Conservation (phyloP, 2,888 invertebrate species). For the Drosophila atroscutellata region DNA sequence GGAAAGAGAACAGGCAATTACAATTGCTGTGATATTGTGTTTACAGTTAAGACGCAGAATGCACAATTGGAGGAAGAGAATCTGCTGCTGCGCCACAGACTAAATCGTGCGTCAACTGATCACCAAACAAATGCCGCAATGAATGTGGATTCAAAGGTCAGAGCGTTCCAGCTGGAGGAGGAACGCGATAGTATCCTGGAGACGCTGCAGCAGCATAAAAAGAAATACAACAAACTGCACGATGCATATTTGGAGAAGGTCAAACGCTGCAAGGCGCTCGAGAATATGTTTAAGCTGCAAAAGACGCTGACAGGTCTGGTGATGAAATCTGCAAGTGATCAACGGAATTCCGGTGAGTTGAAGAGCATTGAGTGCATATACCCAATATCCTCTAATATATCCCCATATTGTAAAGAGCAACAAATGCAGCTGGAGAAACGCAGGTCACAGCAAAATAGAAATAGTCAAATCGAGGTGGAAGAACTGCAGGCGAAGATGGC, state of each 20-base stretch:
- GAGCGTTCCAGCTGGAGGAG: conserved; percentile 73
- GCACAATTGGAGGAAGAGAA: conserved; percentile 77
- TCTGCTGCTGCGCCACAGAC: conserved; percentile 68
- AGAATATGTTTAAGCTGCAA: conserved; percentile 79
- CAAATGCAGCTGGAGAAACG: conserved; percentile 53
- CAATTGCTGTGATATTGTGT: neutral
- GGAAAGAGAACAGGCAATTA: neutral
- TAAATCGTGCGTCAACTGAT: conserved; percentile 63
- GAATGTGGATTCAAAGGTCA: conserved; percentile 77
- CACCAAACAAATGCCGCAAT: conserved; percentile 65
- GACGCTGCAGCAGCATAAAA: conserved; percentile 76
- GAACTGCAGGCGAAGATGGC: conserved; percentile 54
- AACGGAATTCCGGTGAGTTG: conserved; percentile 53
- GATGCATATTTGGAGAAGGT: conserved; percentile 79
- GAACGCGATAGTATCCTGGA: conserved; percentile 80
- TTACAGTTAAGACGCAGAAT: conserved; percentile 76
- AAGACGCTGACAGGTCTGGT: conserved; percentile 82
- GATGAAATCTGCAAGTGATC: conserved; percentile 79
- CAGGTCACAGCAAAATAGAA: conserved; percentile 37
- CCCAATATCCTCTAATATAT: neutral
- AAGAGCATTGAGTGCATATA: too few species aligned
- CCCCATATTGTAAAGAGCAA: conserved; percentile 54
- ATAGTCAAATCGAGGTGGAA: conserved; percentile 42
- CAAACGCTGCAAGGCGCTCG: conserved; percentile 78
- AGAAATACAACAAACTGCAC: conserved; percentile 81